Conservation (phyloP, 2,113 vertebrate species). For the Lynx canadensis region DNA sequence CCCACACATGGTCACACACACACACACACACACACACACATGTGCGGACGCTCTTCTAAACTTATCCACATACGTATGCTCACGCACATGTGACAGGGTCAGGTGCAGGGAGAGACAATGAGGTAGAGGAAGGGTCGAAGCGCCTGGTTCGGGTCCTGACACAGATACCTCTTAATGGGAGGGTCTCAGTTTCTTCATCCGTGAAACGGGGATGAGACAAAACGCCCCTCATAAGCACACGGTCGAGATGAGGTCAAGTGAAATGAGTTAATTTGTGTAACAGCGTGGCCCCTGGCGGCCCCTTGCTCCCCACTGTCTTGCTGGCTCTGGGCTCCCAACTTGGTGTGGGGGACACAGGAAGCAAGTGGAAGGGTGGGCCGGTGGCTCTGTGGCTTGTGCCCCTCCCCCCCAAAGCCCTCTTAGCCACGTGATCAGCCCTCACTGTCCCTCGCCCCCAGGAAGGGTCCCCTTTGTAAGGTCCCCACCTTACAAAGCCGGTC, state of each 20-base stretch:
- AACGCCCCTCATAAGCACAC: neutral
- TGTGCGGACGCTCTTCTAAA: neutral
- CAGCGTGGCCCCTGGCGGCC: neutral
- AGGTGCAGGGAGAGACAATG: neutral
- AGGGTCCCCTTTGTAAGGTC: no score
- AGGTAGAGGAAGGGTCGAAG: neutral
- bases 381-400: neutral
- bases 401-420: accelerated
- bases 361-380: neutral
- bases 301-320: neutral
- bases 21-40: neutral
- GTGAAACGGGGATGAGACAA: neutral
- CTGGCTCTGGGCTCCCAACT: neutral
- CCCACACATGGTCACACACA: neutral
- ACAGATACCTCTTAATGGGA: neutral
- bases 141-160: neutral
- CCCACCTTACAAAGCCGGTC: no score
- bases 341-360: neutral
- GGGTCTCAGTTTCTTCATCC: neutral
- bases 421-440: neutral
- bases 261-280: neutral
- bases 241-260: neutral
- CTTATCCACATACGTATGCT: no score
- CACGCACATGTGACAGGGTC: neutral
- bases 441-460: neutral